Conservation (phyloP, 2,797 vertebrate genomes). For the Oreochromis grahami region DNA sequence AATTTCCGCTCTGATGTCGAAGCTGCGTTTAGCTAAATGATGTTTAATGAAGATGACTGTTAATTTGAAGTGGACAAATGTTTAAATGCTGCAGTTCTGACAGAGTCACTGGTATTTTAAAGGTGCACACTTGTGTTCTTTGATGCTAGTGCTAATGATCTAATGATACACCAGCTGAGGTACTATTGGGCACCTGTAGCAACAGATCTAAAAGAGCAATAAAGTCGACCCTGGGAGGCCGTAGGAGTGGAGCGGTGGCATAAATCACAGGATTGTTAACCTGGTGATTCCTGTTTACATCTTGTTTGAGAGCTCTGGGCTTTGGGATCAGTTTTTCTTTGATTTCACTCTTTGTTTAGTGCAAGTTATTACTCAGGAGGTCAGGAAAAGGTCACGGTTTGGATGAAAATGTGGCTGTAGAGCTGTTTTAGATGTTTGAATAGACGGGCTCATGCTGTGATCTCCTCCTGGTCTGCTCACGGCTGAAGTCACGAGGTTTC, state of each 20-base stretch:
- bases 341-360: background rate
- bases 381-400: background rate
- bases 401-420: fast-evolving
- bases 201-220: background rate
- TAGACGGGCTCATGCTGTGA: background rate
- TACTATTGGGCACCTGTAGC: background rate
- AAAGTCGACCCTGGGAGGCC: background rate
- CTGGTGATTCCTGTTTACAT: background rate
- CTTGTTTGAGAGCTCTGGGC: background rate
- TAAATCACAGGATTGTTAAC: background rate
- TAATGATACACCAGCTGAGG: background rate
- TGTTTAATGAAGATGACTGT: background rate
- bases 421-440: background rate
- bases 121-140: background rate
- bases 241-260: fast-evolving
- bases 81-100: background rate
- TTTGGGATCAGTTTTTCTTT: background rate
- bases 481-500: background rate
- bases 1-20: background rate
- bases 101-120: background rate
- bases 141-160: background rate
- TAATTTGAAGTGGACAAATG: background rate
- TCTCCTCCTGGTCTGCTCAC: background rate
- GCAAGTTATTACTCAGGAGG: background rate
- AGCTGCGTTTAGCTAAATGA: background rate